Evolutionary conservation across 2,888 invertebrate species (phyloP), one percentile per base, ranked within the genome.

Genomic region (Danaus chrysippus): DNA sequence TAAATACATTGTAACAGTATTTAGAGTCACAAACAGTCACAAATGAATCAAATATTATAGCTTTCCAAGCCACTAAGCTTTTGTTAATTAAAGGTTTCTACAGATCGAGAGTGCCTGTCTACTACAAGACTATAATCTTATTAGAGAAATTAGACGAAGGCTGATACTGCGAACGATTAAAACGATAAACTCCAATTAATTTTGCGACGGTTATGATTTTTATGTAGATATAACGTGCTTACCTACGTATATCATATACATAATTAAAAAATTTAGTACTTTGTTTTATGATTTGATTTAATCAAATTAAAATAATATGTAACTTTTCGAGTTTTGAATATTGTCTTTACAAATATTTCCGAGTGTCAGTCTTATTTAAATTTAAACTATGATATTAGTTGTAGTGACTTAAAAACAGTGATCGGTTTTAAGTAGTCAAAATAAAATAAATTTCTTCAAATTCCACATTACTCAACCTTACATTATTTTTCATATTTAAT

Each of bases 31-130:
- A 61, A 58, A 41, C 53, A 55, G 55, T 56, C 58, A 58, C 61
- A 61, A 58, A 41, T 56, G 23, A 34, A 13, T 17, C 59, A 42
- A 43, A 42, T 55, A 59, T 49, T 54, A 54, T 53, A 60, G 57
- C 55, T 42, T 49, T 54, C 41, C 56, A 34, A 53, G 59, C 46
- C 62, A 56, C 59, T 58, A 60, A 65, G 54, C 62, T 54, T 60
- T 58, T 63, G 63, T 54, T 65, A 65, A 65, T 65, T 65, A 62
- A 62, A 57, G 56, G 56, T 57, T 56, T 46, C 44, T 56, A 63
- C 56, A 57, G 62, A 62, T 61, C 49, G 54, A 12, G 43, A 53
- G 55, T 58, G 44, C 52, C 65, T 57, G 58, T 57, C 62, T 62
- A n/a, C 57, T 59, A 54, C 54, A 61, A 52, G 44, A 15, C 19